Conservation (phyloP, 1,140 invertebrate species). For the Solenopsis fugax region DNA sequence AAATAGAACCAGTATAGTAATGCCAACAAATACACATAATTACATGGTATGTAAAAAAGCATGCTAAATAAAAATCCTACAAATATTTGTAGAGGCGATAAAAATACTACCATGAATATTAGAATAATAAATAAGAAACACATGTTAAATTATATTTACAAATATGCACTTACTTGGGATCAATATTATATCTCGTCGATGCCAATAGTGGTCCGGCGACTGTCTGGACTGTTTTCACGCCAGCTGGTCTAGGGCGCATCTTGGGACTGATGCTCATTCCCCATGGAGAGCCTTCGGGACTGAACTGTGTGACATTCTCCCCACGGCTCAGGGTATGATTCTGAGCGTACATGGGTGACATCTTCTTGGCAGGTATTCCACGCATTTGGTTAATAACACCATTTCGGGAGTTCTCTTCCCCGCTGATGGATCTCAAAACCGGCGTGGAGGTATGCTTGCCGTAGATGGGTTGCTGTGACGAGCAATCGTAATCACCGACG, state of each 20-base stretch:
- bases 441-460: conserved; percentile 79
- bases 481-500: not conserved
- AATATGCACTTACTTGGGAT: conserved; percentile 80
- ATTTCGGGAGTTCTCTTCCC: conserved; percentile 70
- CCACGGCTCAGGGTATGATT: conserved; percentile 59
- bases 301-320: conserved; percentile 74
- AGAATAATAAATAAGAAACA: not conserved
- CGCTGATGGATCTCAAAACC: conserved; percentile 56
- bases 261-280: conserved; percentile 79
- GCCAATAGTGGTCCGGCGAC: conserved; percentile 83
- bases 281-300: conserved; percentile 80
- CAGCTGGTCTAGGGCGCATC: conserved; percentile 74
- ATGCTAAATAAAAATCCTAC: not conserved
- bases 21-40: not conserved
- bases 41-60: not conserved
- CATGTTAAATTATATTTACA: not conserved
- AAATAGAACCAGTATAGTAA: not conserved
- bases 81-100: not conserved
- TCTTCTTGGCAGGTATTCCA: not conserved
- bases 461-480: not conserved
- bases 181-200: conserved; percentile 85
- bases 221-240: conserved; percentile 81
- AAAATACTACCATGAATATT: not conserved
- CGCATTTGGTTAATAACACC: conserved; percentile 46
- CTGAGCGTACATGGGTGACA: conserved; percentile 50